Evolutionary conservation across 2,797 vertebrate genomes (phyloP), one percentile per base, ranked within the genome.

Genomic region (Periparus ater): DNA sequence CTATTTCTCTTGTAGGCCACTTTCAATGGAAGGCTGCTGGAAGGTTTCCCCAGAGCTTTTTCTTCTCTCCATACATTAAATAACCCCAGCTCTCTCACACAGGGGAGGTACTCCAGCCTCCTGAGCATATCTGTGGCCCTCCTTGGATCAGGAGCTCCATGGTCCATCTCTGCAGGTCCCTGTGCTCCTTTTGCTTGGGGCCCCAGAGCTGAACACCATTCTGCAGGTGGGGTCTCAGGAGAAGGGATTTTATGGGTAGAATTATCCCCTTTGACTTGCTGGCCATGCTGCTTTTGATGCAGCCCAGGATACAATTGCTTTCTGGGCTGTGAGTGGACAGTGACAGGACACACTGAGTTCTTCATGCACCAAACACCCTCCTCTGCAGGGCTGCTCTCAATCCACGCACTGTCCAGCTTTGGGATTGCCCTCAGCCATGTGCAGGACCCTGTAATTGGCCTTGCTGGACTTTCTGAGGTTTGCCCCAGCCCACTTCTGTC

Each of bases 311-410:
- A 5, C 6, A 40, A 29, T 3, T 29, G 23, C 16, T 63, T 65
- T 29, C 40, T 54, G 67, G 29, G 40, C 79, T 55, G 12, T 47
- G 58, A 63, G 58, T 5, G 4, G 29, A 54, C 7, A 40, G 0
- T n/a, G 50, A n/a, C 8, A n/a, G 50, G 29, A 55, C 25, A n/a
- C 1, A 40, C 0, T 0, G 2, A 47, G 58, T 16, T n/a, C 40
- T 29, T n/a, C 9, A 65, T 17, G 9, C 30, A 73, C 30, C 36
- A 57, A 25, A 84, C 4, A 42, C 30, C 42, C 51, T 57, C 30
- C 42, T 50, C 36, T 74, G 30, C 81, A 65, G 51, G 34, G 30
- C 81, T 25, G 0, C 17, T 73, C 80, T 50, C 44, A 73, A 25
- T 17, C 70, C 34, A 6, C 13, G 14, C 60, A 21, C 19, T 84